Evolutionary conservation across 2,888 invertebrate genomes (phyloP), one percentile per base, ranked within the genome.

Genomic region (Plemyria rubiginata): DNA sequence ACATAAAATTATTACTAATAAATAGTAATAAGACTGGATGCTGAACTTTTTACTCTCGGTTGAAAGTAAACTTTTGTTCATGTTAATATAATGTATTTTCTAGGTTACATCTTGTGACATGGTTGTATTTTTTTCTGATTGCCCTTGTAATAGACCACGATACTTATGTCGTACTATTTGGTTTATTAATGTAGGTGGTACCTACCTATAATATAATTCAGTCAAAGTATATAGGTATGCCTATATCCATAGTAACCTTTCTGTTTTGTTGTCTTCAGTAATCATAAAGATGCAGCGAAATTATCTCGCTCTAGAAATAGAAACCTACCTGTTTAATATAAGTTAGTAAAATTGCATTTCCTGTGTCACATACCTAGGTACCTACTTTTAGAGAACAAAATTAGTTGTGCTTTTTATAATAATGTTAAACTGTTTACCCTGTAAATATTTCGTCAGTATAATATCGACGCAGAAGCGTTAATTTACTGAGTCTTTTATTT

Each of bases 391-490:
- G 78, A 75, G 78, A 84, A 83, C 78, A 80, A 83, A 75, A 65
- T 71, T 80, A 81, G 81, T 86, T 86, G 82, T 90, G 89, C 86
- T 90, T 91, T 88, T 90, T 88, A 90, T 90, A 77, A 48, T 81
- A 80, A 84, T 86, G 82, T 87, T 87, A 85, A 76, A 85, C 79
- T 82, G 82, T 83, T 78, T 88, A 85, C 86, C 88, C 89, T 92
- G 91, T 91, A 91, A 89, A 91, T 91, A 91, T 86, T 88, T 87
- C 81, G 79, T 87, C 85, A 79, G 78, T 83, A 83, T 82, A 89
- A 84, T 88, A 90, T 81, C 79, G 83, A 80, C 83, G 88, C 86
- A 66, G 67, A 78, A 74, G 89, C 88, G 84, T 88, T 86, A 80
- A 81, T 80, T 81, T 77, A 83, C 78, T 48, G 65, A 67, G 70